Percentiles rank a stretch among this genome's conserved stretches.
Conservation (phyloP, 64 coral and sea anemone species). For the Porites lutea region DNA sequence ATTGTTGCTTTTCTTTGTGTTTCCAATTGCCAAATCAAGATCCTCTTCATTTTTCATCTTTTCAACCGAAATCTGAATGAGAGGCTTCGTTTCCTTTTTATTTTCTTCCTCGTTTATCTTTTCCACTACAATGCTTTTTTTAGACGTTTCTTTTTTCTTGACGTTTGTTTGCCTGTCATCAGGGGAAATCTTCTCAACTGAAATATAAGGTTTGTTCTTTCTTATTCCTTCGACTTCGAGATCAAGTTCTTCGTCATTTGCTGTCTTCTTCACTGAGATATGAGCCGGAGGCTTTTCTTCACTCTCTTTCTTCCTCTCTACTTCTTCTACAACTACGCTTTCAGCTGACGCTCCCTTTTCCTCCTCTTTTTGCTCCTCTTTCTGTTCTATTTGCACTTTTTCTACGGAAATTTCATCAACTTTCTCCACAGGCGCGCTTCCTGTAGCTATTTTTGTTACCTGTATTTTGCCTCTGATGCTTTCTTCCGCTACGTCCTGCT, state of each 20-base stretch:
- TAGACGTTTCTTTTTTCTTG: not conserved
- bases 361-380: not conserved
- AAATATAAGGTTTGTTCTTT: not conserved
- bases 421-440: too few species aligned
- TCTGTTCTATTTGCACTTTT: not conserved
- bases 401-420: not conserved
- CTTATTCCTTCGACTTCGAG: not conserved
- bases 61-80: not conserved
- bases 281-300: not conserved
- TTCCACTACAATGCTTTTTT: not conserved
- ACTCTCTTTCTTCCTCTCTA: not conserved
- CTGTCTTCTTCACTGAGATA: not conserved
- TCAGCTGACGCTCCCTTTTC: not conserved
- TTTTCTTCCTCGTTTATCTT: not conserved
- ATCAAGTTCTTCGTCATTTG: not conserved
- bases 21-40: too few species aligned
- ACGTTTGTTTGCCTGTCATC: not conserved
- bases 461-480: too few species aligned
- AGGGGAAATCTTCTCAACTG: slow-evolving; percentile 1
- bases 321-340: not conserved
- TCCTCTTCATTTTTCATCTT: not conserved
- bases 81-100: not conserved
- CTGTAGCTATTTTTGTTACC: too few species aligned
- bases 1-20: too few species aligned
- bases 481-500: too few species aligned